Conservation (phyloP, 2,113 vertebrate species). For the Ariopsis seemanni region DNA sequence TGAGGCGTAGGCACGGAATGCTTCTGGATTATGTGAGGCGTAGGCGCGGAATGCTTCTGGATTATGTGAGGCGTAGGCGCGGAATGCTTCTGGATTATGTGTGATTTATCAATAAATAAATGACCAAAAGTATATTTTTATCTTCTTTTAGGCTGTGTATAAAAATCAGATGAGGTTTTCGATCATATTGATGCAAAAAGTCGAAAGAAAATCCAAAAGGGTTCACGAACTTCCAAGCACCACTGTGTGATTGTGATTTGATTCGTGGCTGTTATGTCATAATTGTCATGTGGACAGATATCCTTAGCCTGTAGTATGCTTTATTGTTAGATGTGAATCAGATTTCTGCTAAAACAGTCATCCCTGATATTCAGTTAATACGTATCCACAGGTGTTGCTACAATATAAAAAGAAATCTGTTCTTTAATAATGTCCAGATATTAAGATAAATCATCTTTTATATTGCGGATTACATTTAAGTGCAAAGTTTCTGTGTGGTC, state of each 20-base stretch:
- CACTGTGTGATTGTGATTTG: not conserved
- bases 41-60: too few relatives aligned
- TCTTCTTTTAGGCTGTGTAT: too few relatives aligned
- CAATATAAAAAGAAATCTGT: not conserved
- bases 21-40: not conserved
- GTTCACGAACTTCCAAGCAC: too few relatives aligned
- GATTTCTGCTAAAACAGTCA: not conserved
- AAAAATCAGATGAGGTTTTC: too few relatives aligned
- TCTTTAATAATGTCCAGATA: not conserved
- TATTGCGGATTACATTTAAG: not conserved
- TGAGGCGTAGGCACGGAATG: not conserved
- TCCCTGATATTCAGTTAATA: not conserved
- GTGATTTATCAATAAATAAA: too few relatives aligned
- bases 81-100: too few relatives aligned
- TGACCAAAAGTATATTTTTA: too few relatives aligned
- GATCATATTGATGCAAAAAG: too few relatives aligned
- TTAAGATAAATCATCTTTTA: not conserved
- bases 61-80: too few relatives aligned
- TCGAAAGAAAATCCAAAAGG: too few relatives aligned
- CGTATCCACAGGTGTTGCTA: not conserved
- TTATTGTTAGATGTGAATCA: not conserved
- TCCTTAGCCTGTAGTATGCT: not conserved
- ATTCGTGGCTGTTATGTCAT: not conserved
- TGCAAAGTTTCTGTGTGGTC: not conserved
- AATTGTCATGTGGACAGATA: not conserved